Evolutionary conservation across 2,797 vertebrate genomes (phyloP).

Genomic region (Premnoplex brunnescens): DNA sequence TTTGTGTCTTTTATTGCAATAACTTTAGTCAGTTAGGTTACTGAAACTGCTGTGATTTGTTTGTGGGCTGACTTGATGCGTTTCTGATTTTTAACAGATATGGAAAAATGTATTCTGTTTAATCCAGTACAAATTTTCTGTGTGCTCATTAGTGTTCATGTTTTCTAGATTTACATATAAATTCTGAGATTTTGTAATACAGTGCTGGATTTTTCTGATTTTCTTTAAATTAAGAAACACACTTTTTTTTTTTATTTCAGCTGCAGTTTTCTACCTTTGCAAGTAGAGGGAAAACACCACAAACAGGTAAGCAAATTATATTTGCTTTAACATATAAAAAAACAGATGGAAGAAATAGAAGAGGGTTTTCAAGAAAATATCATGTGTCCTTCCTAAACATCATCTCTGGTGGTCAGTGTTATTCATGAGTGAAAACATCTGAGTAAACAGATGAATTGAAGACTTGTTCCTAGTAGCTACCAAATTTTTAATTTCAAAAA

Average conservation of each 20-base stretch:
- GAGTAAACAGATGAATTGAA: neutral
- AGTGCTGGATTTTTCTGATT: neutral
- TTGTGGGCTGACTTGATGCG: neutral
- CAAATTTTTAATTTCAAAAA: neutral
- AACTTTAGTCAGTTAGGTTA: neutral
- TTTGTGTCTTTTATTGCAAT: neutral
- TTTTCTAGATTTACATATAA: neutral
- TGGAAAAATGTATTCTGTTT: neutral
- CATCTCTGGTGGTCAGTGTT: neutral
- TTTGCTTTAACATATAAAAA: neutral
- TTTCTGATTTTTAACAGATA: neutral
- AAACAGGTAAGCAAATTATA: constrained; percentile 50
- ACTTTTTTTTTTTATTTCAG: constrained; percentile 13
- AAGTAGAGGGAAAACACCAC: constrained; percentile 29
- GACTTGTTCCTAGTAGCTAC: neutral
- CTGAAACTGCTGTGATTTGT: neutral
- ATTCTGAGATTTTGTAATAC: neutral
- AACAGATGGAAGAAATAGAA: neutral
- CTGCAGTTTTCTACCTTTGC: constrained; percentile 31
- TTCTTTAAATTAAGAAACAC: neutral
- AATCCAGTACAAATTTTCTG: neutral
- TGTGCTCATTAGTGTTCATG: neutral
- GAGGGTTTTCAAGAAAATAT: neutral
- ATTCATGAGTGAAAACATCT: neutral
- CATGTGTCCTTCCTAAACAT: neutral